Evolutionary conservation across 2,113 vertebrate genomes (phyloP).

Genomic region (Oreotragus oreotragus): DNA sequence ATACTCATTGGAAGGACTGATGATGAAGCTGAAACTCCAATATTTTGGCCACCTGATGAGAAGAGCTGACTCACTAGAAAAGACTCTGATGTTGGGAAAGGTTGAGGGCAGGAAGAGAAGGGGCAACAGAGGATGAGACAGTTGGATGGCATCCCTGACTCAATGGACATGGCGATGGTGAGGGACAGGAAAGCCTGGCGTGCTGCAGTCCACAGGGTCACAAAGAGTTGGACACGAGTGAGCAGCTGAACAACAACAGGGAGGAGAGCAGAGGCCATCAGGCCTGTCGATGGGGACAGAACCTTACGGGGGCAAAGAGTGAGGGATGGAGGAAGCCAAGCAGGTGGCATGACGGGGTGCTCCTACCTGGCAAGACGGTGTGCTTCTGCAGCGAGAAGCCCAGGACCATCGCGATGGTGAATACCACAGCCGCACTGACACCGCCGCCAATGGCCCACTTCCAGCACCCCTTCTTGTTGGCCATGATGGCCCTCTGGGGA

Average conservation of each 20-base stretch:
- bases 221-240: no score
- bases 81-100: neutral
- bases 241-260: neutral
- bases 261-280: neutral
- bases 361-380: slow-evolving; percentile 34
- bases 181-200: neutral
- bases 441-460: neutral
- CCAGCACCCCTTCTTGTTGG: neutral
- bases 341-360: fast-evolving
- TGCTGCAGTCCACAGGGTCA: neutral
- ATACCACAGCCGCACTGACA: neutral
- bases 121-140: neutral
- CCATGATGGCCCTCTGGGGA: neutral
- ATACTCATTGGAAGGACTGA: neutral
- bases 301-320: neutral
- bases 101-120: neutral
- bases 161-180: neutral
- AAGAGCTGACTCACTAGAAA: neutral
- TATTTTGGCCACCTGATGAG: neutral
- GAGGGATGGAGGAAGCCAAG: neutral
- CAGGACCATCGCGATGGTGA: neutral
- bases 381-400: neutral
- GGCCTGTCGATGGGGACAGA: neutral
- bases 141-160: neutral
- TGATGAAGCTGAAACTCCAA: neutral